Evolutionary conservation across 2,113 vertebrate species (phyloP).

Genomic region (Uria aalge): DNA sequence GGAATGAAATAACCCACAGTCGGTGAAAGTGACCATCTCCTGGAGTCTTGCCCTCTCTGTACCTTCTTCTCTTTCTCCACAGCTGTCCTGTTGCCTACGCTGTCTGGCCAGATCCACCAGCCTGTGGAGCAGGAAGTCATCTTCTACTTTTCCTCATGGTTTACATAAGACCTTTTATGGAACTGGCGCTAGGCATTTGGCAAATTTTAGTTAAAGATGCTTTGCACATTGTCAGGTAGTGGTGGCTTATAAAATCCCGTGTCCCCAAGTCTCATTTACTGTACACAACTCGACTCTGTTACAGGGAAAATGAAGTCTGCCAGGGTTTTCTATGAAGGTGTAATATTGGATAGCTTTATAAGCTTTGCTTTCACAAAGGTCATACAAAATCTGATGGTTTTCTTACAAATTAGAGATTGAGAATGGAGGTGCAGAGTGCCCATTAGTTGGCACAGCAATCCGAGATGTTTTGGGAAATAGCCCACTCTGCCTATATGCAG

Average conservation of each 20-base stretch:
- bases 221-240: background rate
- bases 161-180: background rate
- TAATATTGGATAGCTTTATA: background rate
- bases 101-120: background rate
- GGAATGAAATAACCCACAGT: background rate
- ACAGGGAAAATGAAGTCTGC: fast-evolving
- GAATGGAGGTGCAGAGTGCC: background rate
- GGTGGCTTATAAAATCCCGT: background rate
- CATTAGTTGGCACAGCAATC: background rate
- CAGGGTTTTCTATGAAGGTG: background rate
- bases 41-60: background rate
- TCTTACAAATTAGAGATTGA: background rate
- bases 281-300: background rate
- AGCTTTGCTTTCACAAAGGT: background rate
- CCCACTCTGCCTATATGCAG: background rate
- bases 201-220: background rate
- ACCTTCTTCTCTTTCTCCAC: background rate
- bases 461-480: background rate
- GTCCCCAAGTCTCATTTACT: background rate
- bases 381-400: background rate
- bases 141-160: background rate
- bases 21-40: background rate
- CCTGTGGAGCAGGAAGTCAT: background rate
- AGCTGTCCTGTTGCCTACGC: background rate
- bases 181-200: background rate